Evolutionary conservation across 2,113 vertebrate genomes (phyloP), one percentile per base, ranked within the genome.

Genomic region (Crotalus horridus): DNA sequence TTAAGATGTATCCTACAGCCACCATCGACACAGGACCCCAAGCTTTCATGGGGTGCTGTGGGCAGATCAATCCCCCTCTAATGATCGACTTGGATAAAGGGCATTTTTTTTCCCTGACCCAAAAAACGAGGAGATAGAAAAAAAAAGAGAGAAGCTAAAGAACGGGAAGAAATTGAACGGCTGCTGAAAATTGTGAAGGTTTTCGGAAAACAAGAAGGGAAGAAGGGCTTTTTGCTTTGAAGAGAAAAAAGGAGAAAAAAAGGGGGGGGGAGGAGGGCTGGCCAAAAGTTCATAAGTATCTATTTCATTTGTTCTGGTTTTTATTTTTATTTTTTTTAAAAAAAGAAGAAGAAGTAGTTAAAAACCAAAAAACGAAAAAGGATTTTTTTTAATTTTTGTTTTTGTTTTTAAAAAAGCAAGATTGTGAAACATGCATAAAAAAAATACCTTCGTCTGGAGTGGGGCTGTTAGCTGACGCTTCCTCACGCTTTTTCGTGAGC

Each of bases 401-500:
- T 9, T 89, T 88, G 0, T n/a, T 46, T 29, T 13, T 24, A 85
- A 89, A 93, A 91, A 85, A 74, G 51, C 93, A 93, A 91, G 87
- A 89, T 20, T 93, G 90, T 91, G 90, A 93, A 93, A 97, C 97
- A 97, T 97, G 97, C 97, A 97, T 93, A 93, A 95, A 96, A 95
- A 96, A 96, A 97, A 97, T 97, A 97, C 97, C 97, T 97, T 96
- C 96, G 94, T 97, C 97, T 96, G 96, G 96, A 91, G 92, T 51
- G 94, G 94, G 94, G 89, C 95, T 96, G 97, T 97, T 97, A 96
- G 96, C 94, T 95, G 96, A 96, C 96, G 96, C 94, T 94, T 97
- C 97, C 93, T 97, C 97, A 96, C 96, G 97, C 96, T 99, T 99
- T 99, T 99, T 99, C 98, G 98, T 98, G 98, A 99, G 98, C 97